A percentile compares a stretch with the other conserved stretches of the same genome.
Conservation (phyloP, 2,113 vertebrate genomes). For the Larimichthys crocea region DNA sequence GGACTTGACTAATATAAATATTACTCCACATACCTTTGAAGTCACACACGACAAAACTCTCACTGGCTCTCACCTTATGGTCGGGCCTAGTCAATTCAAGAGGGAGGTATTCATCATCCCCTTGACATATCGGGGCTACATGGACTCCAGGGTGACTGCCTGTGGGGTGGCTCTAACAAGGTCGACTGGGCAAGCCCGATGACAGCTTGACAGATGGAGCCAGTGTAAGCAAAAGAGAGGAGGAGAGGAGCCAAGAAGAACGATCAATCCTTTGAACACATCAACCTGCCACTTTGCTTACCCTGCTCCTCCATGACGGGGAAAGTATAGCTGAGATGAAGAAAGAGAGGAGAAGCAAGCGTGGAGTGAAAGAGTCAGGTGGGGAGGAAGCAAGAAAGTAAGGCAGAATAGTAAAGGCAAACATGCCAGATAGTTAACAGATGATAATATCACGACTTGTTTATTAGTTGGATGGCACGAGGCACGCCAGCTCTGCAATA, state of each 20-base stretch:
- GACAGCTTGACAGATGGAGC: slow-evolving; percentile 80
- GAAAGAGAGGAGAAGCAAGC: background rate
- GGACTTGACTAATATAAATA: slow-evolving; percentile 68
- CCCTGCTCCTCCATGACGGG: background rate
- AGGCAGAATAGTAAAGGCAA: slow-evolving; percentile 24
- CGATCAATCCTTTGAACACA: slow-evolving; percentile 21
- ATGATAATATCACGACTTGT: slow-evolving; percentile 78
- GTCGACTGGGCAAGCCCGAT: slow-evolving; percentile 60
- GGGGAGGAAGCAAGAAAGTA: slow-evolving; percentile 16
- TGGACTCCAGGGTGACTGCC: slow-evolving; percentile 11
- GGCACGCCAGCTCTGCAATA: slow-evolving; percentile 36
- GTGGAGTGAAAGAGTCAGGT: slow-evolving; percentile 17
- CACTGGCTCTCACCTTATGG: slow-evolving; percentile 34
- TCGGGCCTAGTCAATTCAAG: slow-evolving; percentile 34
- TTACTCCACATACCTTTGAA: slow-evolving; percentile 58
- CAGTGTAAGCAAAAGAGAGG: slow-evolving; percentile 53
- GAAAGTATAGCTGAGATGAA: slow-evolving; percentile 12
- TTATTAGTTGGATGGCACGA: slow-evolving; percentile 72
- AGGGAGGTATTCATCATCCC: slow-evolving; percentile 71
- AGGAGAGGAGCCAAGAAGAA: slow-evolving; percentile 29
- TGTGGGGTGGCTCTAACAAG: slow-evolving; percentile 71
- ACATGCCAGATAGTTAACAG: slow-evolving; percentile 82
- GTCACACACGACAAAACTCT: slow-evolving; percentile 46
- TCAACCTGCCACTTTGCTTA: slow-evolving; percentile 33
- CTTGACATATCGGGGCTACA: slow-evolving; percentile 75